A percentile compares a stretch with the other conserved stretches of the same genome.
phyloP scores from a whole-genome alignment of 2,113 vertebrate genomes.

The Tautogolabrus adspersus region DNA sequence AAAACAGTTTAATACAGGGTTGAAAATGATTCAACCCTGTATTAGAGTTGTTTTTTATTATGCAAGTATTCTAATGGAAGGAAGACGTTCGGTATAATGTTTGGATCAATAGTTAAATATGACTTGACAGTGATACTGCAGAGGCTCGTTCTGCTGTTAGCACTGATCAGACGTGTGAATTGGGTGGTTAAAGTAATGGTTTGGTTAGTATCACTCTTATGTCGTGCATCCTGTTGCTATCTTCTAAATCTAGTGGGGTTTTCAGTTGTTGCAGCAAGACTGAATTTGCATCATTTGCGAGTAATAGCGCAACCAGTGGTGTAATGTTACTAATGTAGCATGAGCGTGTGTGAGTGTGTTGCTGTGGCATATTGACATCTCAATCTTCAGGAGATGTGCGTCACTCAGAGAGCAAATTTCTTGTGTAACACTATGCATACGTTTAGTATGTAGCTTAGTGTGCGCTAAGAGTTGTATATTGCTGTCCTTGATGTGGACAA shows the following conservation, averaged over 20 bases:
- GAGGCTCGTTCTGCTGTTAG: neutral
- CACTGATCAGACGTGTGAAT: neutral
- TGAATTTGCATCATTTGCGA: slow-evolving; percentile 17
- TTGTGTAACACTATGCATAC: no score
- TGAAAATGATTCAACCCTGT: no score
- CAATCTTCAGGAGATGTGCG: neutral
- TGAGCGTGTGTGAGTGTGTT: neutral
- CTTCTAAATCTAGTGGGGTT: neutral
- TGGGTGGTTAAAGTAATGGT: neutral
- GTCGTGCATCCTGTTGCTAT: neutral
- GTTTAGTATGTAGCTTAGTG: neutral
- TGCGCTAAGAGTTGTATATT: neutral
- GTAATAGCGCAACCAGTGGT: neutral
- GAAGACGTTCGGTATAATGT: no score
- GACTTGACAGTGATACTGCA: neutral
- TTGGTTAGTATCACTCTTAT: neutral
- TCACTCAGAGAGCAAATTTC: neutral
- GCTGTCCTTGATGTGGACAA: slow-evolving; percentile 32
- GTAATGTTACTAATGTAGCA: neutral
- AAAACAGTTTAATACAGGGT: neutral
- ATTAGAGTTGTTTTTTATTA: neutral
- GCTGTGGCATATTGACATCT: neutral
- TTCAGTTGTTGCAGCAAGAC: neutral
- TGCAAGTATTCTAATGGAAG: no score
- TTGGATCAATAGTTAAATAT: neutral